These are phyloP conservation scores for Portevinia maculata DNA, from an alignment of 2,888 invertebrate genomes.

Conservation along the genomic window DNA sequence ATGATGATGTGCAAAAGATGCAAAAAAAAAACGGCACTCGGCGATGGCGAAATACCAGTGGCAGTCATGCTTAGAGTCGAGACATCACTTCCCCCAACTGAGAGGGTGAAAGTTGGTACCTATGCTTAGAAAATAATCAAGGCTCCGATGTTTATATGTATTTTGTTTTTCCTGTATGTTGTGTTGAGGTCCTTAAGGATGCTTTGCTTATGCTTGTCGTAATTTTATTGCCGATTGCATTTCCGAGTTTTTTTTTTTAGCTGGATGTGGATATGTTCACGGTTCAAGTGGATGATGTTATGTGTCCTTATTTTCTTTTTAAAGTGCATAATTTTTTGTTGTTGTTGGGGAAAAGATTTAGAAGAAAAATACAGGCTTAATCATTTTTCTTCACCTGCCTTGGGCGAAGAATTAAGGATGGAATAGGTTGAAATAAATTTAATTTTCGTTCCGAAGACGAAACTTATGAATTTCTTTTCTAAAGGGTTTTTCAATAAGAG, in stretches of 20 bases:
- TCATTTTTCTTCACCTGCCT: too few relatives aligned
- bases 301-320: conserved; percentile 22
- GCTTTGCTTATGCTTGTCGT: conserved; percentile 38
- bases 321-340: neutral
- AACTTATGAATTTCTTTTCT: too few relatives aligned
- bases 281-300: conserved; percentile 45
- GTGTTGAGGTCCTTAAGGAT: conserved; percentile 58
- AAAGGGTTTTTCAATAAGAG: too few relatives aligned
- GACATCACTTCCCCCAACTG: neutral
- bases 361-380: too few relatives aligned
- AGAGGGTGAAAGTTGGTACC: neutral
- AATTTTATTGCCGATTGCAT: conserved; percentile 63
- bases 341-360: neutral
- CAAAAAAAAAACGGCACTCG: conserved; percentile 60
- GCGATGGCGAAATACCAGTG: conserved; percentile 56
- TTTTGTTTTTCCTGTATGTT: neutral
- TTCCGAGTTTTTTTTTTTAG: conserved; percentile 34
- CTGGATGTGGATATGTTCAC: conserved; percentile 47
- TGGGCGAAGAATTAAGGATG: too few relatives aligned
- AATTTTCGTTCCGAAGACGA: too few relatives aligned
- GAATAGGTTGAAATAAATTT: too few relatives aligned
- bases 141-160: conserved; percentile 34
- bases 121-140: conserved; percentile 65
- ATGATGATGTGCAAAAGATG: conserved; percentile 46
- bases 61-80: conserved; percentile 17